Evolutionary conservation across 2,888 invertebrate species (phyloP).

Genomic region (Nemotelus nigrinus): DNA sequence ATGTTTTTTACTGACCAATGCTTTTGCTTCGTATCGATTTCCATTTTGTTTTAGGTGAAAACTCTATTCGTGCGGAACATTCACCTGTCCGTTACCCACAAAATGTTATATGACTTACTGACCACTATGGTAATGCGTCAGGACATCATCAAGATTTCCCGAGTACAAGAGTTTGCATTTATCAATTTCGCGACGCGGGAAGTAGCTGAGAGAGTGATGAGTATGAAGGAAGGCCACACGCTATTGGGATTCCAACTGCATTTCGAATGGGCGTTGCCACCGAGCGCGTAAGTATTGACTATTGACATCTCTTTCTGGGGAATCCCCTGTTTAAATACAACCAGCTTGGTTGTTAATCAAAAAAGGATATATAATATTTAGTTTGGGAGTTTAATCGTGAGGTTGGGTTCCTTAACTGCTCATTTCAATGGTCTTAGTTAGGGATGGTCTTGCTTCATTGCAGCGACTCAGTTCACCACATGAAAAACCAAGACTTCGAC

Average conservation of each 20-base stretch:
- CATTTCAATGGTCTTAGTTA: background rate
- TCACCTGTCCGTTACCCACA: conserved; percentile 56
- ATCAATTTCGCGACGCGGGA: conserved; percentile 56
- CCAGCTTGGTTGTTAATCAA: background rate
- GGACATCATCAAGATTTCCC: conserved; percentile 56
- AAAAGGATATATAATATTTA: background rate
- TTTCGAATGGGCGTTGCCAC: conserved; percentile 58
- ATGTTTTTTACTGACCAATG: background rate
- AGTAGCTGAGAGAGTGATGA: conserved; percentile 55
- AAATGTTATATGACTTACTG: conserved; percentile 55
- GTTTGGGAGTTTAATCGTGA: background rate
- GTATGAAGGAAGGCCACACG: conserved; percentile 53
- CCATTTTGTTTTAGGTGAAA: conserved; percentile 54
- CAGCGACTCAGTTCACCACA: conserved; percentile 56
- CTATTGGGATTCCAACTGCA: conserved; percentile 54
- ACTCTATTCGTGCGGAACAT: conserved; percentile 58
- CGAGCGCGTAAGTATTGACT: conserved; percentile 55
- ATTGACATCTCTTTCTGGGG: background rate
- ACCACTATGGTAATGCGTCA: conserved; percentile 54
- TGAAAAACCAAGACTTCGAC: conserved; percentile 58
- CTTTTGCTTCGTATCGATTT: conserved; percentile 2
- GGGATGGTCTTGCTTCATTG: conserved; percentile 6
- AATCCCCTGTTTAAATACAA: background rate
- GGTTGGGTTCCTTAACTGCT: background rate
- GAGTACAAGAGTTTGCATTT: conserved; percentile 57